A percentile compares a stretch with the other conserved stretches of the same genome.
Evolutionary conservation across 2,797 vertebrate genomes (phyloP).

Genomic region (Melanotaenia pygmaea): DNA sequence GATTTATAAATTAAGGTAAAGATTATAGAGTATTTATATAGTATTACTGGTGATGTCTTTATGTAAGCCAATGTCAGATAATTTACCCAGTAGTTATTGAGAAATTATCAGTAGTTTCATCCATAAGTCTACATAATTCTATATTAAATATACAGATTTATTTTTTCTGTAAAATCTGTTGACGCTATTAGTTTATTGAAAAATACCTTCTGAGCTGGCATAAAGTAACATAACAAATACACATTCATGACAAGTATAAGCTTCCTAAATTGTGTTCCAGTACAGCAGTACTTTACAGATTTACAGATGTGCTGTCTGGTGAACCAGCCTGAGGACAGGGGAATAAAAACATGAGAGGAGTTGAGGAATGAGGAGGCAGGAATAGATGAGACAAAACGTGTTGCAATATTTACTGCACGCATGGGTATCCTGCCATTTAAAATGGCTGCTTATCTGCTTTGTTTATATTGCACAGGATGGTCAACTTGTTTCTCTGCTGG

Average conservation of each 20-base stretch:
- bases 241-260: neutral
- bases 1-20: neutral
- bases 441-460: conserved; percentile 14
- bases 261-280: neutral
- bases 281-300: neutral
- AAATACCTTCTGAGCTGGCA: neutral
- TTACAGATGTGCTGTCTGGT: neutral
- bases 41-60: neutral
- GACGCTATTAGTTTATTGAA: neutral
- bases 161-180: neutral
- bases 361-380: conserved; percentile 20
- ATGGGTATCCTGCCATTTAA: conserved; percentile 22
- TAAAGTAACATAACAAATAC: neutral
- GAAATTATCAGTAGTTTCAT: neutral
- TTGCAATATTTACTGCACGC: neutral
- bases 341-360: neutral
- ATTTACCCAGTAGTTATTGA: neutral
- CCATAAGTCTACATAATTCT: neutral
- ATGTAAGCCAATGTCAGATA: neutral
- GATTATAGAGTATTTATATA: neutral
- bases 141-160: neutral
- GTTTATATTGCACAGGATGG: conserved; percentile 21
- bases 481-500: conserved; percentile 6
- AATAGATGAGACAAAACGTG: conserved; percentile 18
- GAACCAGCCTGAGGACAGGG: neutral